Base-by-base conservation (phyloP, 2,113 vertebrate genomes). In the Globicephala melas region DNA sequence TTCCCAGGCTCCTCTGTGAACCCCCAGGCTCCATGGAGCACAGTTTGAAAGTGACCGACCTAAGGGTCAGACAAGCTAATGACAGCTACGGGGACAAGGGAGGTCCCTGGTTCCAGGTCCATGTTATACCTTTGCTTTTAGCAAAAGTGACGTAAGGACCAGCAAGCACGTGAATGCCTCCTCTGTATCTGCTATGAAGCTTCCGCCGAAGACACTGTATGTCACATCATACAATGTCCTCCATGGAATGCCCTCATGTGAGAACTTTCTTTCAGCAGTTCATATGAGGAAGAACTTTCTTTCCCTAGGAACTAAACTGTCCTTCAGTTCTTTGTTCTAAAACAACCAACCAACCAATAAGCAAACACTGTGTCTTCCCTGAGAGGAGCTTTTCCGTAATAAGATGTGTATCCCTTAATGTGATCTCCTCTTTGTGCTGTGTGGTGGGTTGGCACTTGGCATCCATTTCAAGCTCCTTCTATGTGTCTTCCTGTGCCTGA, bases 181-280 rank as follows among this genome's bases (percentile, higher is more conserved):
- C 21, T 9, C 55, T 21, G 9, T 17, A 14, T 68, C 65, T 89
- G 31, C 41, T 31, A 0, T 25, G 17, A 33, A 26, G 73, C 21
- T 38, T 55, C 4, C 1, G 1, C 2, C 20, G 68, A 55, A 95
- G 67, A 86, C 20, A 20, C 31, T 3, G 12, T 8, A 17, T 14
- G 5, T 18, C 25, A 1, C 8, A 6, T 60, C 41, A 9, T 2
- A 8, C 7, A 4, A 2, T 3, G 3, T 36, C 47, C 26, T 0
- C 68, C 12, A 2, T 18, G 58, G 83, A 82, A 73, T 8, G 47
- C 6, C 23, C 5, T 60, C 36, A 5, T 8, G 2, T 9, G 25
- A 74, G 73, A 83, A 36, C 26, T 44, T 68, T 83, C 33, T 38
- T 13, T 38, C 23, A 53, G 12, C 25, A 63, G 8, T 60, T 74